Evolutionary conservation across 2,797 vertebrate genomes (phyloP), one percentile per base, ranked within the genome.

Genomic region (Graptemys geographica): DNA sequence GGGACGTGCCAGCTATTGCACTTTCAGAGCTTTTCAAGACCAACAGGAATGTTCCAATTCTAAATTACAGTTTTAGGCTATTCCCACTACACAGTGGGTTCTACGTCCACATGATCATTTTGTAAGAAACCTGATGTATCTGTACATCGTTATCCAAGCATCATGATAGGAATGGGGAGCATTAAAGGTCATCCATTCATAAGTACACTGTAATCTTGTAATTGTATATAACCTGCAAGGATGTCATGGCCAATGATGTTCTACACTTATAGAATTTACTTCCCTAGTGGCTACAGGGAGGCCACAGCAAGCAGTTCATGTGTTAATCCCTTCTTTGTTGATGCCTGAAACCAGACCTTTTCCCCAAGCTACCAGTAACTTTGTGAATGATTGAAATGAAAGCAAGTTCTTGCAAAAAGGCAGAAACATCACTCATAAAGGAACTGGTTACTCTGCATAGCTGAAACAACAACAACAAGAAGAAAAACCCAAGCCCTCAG

Each of bases 1-100:
- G 11, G 83, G 82, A 80, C 11, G 11, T 25, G 6, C 0, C 0
- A 0, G 1, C 1, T 1, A 72, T 28, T 27, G 37, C n/a, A 47
- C 49, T n/a, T 2, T 8, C n/a, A 47, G 25, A 56, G 8, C 25
- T 41, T 0, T 25, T 25, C 47, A 9, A 74, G 18, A 41, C 3
- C 25, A 49, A 31, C 0, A 1, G 74, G 57, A 69, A 84, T 1
- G 0, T 1, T 19, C 11, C 27, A 0, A 0, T 41, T 57, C 81
- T 91, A 57, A 86, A 72, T 47, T 10, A 25, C 15, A 4, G 18
- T 19, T 41, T 59, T 12, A 7, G 47, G 41, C 41, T 49, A 52
- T 81, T 47, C 52, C 27, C 81, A 81, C 11, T 41, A 81, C n/a
- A 41, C 5, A 76, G 16, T 31, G 41, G 2, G 23, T 47, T 37